Conservation (phyloP, 2,113 vertebrate species). For the Pachypanchax playfairii region DNA sequence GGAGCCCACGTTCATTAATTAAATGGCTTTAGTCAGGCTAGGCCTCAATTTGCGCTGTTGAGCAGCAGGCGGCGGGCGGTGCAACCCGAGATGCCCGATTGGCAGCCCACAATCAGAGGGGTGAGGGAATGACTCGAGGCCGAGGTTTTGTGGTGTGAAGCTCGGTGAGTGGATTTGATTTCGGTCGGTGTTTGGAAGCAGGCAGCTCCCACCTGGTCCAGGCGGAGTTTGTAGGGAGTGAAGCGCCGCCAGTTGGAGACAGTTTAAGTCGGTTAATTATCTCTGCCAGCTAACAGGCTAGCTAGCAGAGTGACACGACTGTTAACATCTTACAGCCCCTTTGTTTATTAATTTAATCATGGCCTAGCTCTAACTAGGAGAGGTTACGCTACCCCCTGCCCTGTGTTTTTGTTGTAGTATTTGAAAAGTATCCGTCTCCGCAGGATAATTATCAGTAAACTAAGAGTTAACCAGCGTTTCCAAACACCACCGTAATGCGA, state of each 20-base stretch:
- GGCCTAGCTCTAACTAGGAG: conserved; percentile 7
- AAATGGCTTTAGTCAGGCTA: conserved; percentile 78
- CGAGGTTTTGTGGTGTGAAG: conserved; percentile 56
- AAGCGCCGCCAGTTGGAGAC: conserved; percentile 47
- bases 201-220: conserved; percentile 59
- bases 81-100: conserved; percentile 68
- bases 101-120: conserved; percentile 70
- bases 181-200: conserved; percentile 23
- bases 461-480: conserved; percentile 41
- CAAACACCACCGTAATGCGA: conserved; percentile 67
- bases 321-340: conserved; percentile 49
- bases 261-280: conserved; percentile 76
- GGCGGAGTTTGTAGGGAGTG: conserved; percentile 52
- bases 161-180: conserved; percentile 36
- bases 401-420: conserved; percentile 22
- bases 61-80: conserved; percentile 75
- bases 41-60: conserved; percentile 79
- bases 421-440: conserved; percentile 15
- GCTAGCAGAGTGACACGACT: conserved; percentile 79
- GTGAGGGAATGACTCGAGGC: conserved; percentile 76
- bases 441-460: conserved; percentile 35
- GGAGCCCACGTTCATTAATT: conserved; percentile 83
- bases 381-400: conserved; percentile 7
- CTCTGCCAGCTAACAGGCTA: conserved; percentile 73
- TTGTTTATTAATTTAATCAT: conserved; percentile 61